These are phyloP conservation scores for Spheniscus humboldti DNA, from an alignment of 2,797 vertebrate species.

Conservation along the genomic window DNA sequence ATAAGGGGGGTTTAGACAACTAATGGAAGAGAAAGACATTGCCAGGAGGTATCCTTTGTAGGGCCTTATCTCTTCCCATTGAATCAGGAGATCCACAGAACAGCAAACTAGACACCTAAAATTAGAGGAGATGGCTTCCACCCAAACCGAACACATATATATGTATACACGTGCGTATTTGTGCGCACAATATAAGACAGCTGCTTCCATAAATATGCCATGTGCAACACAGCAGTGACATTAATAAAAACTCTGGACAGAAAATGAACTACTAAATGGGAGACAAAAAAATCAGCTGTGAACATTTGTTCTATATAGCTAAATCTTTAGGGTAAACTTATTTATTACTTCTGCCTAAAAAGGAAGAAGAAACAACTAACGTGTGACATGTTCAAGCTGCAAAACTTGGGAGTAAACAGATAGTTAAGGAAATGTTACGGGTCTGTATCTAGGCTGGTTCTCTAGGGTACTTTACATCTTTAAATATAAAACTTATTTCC, in stretches of 20 bases:
- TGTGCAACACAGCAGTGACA: not conserved
- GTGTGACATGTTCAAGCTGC: not conserved
- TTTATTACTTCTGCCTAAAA: not conserved
- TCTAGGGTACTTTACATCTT: not conserved
- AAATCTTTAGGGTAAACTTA: not conserved
- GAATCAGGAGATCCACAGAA: not conserved
- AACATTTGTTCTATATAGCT: not conserved
- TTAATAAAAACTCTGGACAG: constrained; percentile 2
- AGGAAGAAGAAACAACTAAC: not conserved
- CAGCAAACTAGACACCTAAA: not conserved
- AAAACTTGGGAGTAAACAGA: not conserved
- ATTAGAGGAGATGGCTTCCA: not conserved
- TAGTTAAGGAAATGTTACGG: not conserved
- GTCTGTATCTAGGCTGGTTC: not conserved
- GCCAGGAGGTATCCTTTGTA: not conserved
- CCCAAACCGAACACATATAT: not conserved
- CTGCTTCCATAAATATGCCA: not conserved
- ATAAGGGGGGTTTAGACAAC: not conserved
- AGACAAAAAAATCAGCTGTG: not conserved
- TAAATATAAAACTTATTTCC: constrained; percentile 44
- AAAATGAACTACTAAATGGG: not conserved
- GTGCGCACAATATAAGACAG: not conserved
- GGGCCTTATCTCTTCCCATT: not conserved
- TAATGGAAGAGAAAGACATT: not conserved
- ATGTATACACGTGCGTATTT: not conserved